phyloP scores from a whole-genome alignment of 2,797 vertebrate species.

The Brotula barbata region DNA sequence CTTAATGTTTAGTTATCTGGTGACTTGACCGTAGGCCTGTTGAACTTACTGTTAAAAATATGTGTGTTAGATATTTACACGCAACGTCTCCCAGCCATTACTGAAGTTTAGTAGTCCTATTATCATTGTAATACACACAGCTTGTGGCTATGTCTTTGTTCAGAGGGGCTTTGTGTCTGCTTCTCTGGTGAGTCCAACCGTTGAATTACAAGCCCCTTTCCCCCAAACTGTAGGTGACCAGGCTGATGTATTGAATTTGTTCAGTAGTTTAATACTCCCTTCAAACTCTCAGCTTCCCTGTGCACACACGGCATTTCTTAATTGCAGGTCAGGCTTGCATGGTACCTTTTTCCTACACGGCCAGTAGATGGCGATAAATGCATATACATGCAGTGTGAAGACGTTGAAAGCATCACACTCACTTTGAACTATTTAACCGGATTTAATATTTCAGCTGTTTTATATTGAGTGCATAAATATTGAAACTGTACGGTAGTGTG shows the following conservation, averaged over 20 bases:
- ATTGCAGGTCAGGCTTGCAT: too few relatives aligned
- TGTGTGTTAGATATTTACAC: background rate
- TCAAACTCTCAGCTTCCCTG: too few relatives aligned
- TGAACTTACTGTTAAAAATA: background rate
- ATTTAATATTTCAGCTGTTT: background rate
- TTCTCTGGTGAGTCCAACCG: too few relatives aligned
- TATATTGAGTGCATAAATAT: background rate
- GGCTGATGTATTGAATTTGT: too few relatives aligned
- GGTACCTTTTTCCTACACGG: too few relatives aligned
- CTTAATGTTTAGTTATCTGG: background rate
- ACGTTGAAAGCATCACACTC: background rate
- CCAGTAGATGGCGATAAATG: conserved; percentile 38
- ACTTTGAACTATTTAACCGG: background rate
- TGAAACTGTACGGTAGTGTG: background rate
- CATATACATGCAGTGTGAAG: background rate
- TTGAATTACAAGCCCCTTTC: too few relatives aligned
- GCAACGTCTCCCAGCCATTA: background rate
- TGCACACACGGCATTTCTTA: too few relatives aligned
- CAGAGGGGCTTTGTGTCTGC: too few relatives aligned
- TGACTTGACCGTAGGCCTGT: background rate
- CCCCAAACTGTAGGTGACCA: too few relatives aligned
- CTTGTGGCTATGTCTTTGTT: too few relatives aligned
- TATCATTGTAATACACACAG: too few relatives aligned
- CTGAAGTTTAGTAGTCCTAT: background rate
- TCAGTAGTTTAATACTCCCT: too few relatives aligned